Evolutionary conservation across 2,797 vertebrate species (phyloP), one percentile per base, ranked within the genome.

Genomic region (Cirrhinus mrigala): DNA sequence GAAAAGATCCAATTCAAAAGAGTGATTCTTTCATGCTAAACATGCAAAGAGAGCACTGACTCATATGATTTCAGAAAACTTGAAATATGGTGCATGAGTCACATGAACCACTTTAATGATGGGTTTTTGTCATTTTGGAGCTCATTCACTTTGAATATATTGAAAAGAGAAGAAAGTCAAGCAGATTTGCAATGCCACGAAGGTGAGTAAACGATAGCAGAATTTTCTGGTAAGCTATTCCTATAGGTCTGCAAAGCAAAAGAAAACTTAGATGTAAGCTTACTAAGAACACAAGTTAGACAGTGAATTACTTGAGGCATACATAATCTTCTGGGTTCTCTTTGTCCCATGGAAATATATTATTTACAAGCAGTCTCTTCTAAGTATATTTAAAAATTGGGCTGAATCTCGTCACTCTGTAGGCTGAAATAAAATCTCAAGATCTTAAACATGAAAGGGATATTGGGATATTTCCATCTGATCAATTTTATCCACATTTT

Each of bases 401-500:
- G 6, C 10, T 14, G 11, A 37, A 18, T 76, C 10, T 14, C 29
- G 33, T 77, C 22, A 40, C 22, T 60, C 48, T 44, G 46, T 46
- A 71, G 15, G 2, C 16, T 24, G 46, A 33, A 46, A 66, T 75
- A 33, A 54, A 79, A 79, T 70, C 44, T n/a, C 64, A 50, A 37
- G 6, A 50, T 40, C 16, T 85, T 50, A 11, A 37, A 27, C 33
- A 60, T 56, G 22, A 27, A 50, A 83, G 16, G 40, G 8, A 66
- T 18, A 46, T 33, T 60, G n/a, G 54, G 40, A 82, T 60, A 82
- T 89, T 68, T 73, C 66, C 87, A 88, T 83, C 88, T 91, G 86
- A 89, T 88, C 89, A 86, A 88, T 89, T 84, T 79, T 74, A 48
- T 71, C 86, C 64, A 73, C 46, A 84, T 60, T 81, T 79, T 71